phyloP scores from a whole-genome alignment of 2,797 vertebrate species.

The Esox lucius region DNA sequence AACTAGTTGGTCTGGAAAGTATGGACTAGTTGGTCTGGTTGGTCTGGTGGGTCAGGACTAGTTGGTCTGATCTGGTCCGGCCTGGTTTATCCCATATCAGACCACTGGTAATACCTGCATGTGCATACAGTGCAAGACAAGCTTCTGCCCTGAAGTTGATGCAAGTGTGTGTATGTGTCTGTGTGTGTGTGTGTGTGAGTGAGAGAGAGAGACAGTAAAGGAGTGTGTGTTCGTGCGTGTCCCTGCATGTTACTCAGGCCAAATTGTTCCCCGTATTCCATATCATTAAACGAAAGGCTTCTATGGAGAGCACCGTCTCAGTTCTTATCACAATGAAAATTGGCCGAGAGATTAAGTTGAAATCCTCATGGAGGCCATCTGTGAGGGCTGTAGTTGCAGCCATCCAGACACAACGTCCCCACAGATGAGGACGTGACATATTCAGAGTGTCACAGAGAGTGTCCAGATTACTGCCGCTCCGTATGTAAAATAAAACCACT shows the following conservation, averaged over 20 bases:
- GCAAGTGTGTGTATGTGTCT: not conserved
- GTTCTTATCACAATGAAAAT: conserved; percentile 27
- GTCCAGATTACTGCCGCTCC: no score
- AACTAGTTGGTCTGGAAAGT: no score
- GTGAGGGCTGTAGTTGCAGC: not conserved
- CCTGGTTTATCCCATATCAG: not conserved
- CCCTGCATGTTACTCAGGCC: conserved; percentile 14
- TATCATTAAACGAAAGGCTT: conserved; percentile 47
- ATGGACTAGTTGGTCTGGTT: no score
- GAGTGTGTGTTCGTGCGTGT: not conserved
- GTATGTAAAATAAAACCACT: not conserved
- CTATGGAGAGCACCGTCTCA: conserved; percentile 48
- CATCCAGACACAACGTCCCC: no score
- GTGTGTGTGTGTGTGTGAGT: no score
- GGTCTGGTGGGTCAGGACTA: no score
- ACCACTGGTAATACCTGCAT: not conserved
- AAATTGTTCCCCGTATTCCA: conserved; percentile 19
- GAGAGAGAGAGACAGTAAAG: no score
- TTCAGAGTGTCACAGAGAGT: not conserved
- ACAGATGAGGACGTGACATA: not conserved
- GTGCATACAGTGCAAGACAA: not conserved
- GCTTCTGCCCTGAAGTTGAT: not conserved
- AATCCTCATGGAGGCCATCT: not conserved
- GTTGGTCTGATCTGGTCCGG: not conserved
- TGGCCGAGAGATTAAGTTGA: conserved; percentile 7